Evolutionary conservation across 2,797 vertebrate species (phyloP), one percentile per base, ranked within the genome.

Genomic region (Anolis apletophallus): DNA sequence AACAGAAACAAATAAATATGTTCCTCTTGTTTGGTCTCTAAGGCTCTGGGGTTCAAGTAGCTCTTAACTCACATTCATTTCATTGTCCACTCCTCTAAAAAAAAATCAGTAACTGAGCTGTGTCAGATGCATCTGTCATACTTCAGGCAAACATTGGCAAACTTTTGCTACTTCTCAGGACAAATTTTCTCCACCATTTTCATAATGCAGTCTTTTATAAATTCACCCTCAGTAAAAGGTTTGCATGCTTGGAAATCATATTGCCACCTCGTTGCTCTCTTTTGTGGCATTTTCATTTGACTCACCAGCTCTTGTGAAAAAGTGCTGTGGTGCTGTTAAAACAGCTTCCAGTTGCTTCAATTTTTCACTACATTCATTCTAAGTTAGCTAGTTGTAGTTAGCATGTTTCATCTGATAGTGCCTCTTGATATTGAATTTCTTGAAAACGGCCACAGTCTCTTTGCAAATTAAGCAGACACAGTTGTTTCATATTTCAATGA

Each of bases 231-330:
- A 74, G 72, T 21, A 50, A 46, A 74, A 74, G 40, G 19, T 74
- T 78, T 78, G 32, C n/a, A 50, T 23, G 16, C 19, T 78, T 59
- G 16, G 76, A 54, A 59, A 79, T 79, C 17, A 61, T 32, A 3
- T 40, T 40, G 40, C 77, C 32, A 61, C 55, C 32, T 79, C 21
- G 9, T 40, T 40, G 77, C 57, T 78, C 0, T 10, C 55, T 55
- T 13, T 61, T 61, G 77, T 61, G 55, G 55, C 77, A 61, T 61
- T 79, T 79, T 61, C 77, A 26, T 79, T 79, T 59, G 77, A 79
- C 34, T 61, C 57, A 36, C 0, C 5, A 32, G 21, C 21, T 61
- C 77, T 61, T 61, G 55, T 26, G 32, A 61, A 79, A 61, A 79
- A 40, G 17, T 9, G 0, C 10, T 79, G 77, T 4, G 26, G 19